Conservation (phyloP, 2,797 vertebrate genomes). For the Microctenopoma lineatum region DNA sequence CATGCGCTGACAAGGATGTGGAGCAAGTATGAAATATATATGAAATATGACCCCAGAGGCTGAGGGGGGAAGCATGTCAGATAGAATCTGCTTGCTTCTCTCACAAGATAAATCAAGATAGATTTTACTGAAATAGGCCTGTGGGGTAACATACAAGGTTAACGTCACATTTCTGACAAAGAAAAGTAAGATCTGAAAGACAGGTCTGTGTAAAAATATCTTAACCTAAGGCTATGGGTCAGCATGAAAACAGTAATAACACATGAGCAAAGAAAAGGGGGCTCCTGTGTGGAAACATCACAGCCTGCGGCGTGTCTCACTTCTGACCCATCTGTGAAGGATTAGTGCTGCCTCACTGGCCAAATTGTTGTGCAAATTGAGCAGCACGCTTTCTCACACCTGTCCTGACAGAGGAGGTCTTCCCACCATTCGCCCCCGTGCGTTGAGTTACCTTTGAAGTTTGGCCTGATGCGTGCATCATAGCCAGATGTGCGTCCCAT, state of each 20-base stretch:
- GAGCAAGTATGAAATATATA: constrained; percentile 82
- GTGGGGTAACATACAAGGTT: constrained; percentile 63
- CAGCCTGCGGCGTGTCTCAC: constrained; percentile 55
- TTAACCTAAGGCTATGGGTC: constrained; percentile 71
- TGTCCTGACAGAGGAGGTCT: constrained; percentile 33
- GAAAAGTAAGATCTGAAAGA: constrained; percentile 43
- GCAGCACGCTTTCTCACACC: constrained; percentile 45
- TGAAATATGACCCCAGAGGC: constrained; percentile 70
- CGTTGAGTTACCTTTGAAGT: constrained; percentile 91
- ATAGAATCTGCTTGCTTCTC: constrained; percentile 67
- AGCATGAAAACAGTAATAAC: constrained; percentile 54
- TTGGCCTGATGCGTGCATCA: constrained; percentile 92
- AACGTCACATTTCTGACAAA: constrained; percentile 57
- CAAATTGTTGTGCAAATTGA: constrained; percentile 37
- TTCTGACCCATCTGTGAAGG: constrained; percentile 61
- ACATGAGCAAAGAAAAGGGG: constrained; percentile 30
- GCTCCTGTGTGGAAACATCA: constrained; percentile 42
- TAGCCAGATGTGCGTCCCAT: constrained; percentile 95
- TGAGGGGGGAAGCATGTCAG: constrained; percentile 66
- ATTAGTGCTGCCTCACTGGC: constrained; percentile 63
- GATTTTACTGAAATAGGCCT: constrained; percentile 71
- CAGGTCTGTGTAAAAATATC: constrained; percentile 39
- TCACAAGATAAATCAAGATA: constrained; percentile 47
- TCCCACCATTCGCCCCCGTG: constrained; percentile 1
- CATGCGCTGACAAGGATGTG: constrained; percentile 66